Percentiles rank a stretch among this genome's conserved stretches.
Evolutionary conservation across 1,140 invertebrate genomes (phyloP).

Genomic region (Panagrolaimus sp.): DNA sequence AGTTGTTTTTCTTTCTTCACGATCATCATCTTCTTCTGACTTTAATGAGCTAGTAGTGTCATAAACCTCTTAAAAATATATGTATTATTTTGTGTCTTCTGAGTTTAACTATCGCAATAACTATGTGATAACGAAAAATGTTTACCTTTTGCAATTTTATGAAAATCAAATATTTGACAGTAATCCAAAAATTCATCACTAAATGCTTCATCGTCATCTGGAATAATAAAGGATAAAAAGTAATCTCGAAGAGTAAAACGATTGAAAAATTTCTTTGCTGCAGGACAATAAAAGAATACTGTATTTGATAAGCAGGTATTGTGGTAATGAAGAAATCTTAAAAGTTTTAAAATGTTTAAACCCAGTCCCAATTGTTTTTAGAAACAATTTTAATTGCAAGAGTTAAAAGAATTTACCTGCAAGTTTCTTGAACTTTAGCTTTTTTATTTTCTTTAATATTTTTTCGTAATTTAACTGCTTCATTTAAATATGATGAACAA

Average conservation of each 20-base stretch:
- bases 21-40: not conserved
- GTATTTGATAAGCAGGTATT: conserved; percentile 3
- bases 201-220: conserved; percentile 3
- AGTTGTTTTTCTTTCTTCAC: not conserved
- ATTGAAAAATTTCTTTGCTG: conserved; percentile 3
- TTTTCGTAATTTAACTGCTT: conserved; percentile 7
- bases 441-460: not conserved
- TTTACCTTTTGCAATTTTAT: not conserved
- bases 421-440: conserved; percentile 1
- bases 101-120: too few species aligned
- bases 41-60: conserved; percentile 2
- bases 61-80: not conserved
- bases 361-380: too few species aligned
- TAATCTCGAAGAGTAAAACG: conserved; percentile 4
- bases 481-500: conserved; percentile 11
- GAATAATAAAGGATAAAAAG: conserved; percentile 9
- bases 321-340: conserved; percentile 7
- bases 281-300: conserved; percentile 9
- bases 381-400: too few species aligned
- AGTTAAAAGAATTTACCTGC: too few species aligned
- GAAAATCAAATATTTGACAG: conserved; percentile 2
- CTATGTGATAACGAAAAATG: too few species aligned
- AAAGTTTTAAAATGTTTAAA: too few species aligned
- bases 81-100: too few species aligned
- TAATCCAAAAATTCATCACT: conserved; percentile 9